phyloP scores from a whole-genome alignment of 2,113 vertebrate genomes.

The Danio rerio region GRCz12tu NC_133181.1:30673501-30674000 shows the following conservation, averaged over 20 bases:
- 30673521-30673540: too few relatives aligned
- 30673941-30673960: neutral
- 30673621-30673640: neutral
- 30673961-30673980: neutral
- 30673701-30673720: constrained; percentile 41
- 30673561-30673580: too few relatives aligned
- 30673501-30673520: too few relatives aligned
- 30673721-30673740: constrained; percentile 48
- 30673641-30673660: constrained; percentile 21
- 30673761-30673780: constrained; percentile 64
- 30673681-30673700: constrained; percentile 25
- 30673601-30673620: neutral
- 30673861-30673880: constrained; percentile 86
- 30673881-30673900: constrained; percentile 92
- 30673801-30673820: constrained; percentile 94
- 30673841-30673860: constrained; percentile 87
- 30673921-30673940: neutral
- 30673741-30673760: constrained; percentile 60
- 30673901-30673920: neutral
- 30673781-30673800: constrained; percentile 94
- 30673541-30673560: too few relatives aligned
- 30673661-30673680: neutral
- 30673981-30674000: too few relatives aligned
- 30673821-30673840: constrained; percentile 89
- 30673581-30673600: too few relatives aligned